phyloP scores from a whole-genome alignment of 2,888 invertebrate genomes.

The Dascillus cervinus region DNA sequence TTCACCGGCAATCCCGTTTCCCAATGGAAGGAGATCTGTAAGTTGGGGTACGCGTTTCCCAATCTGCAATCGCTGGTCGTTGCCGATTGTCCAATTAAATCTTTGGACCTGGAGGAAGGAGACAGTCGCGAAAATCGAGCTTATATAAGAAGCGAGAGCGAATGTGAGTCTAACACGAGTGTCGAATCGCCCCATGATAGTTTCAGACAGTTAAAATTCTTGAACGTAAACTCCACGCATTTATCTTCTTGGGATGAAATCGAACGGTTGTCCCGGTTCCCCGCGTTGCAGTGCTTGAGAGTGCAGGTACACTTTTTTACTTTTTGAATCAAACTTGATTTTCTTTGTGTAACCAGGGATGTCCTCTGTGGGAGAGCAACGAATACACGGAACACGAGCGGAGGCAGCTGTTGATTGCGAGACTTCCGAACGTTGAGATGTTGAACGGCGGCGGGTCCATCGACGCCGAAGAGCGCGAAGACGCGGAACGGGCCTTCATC shows the following conservation, averaged over 20 bases:
- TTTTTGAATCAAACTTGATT: slow-evolving; percentile 2
- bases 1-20: slow-evolving; percentile 84
- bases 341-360: slow-evolving; percentile 47
- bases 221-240: slow-evolving; percentile 79
- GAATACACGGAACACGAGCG: slow-evolving; percentile 86
- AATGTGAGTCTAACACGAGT: slow-evolving; percentile 46
- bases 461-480: slow-evolving; percentile 76
- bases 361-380: slow-evolving; percentile 67
- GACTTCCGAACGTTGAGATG: slow-evolving; percentile 76
- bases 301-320: slow-evolving; percentile 54
- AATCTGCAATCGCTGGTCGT: slow-evolving; percentile 76
- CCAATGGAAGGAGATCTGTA: slow-evolving; percentile 75
- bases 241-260: slow-evolving; percentile 84
- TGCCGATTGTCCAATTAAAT: slow-evolving; percentile 74
- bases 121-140: slow-evolving; percentile 23
- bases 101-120: slow-evolving; percentile 37
- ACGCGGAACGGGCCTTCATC: slow-evolving; percentile 89
- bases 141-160: slow-evolving; percentile 49
- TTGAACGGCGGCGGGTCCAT: slow-evolving; percentile 87
- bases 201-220: slow-evolving; percentile 62
- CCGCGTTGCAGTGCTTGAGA: slow-evolving; percentile 72
- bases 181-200: slow-evolving; percentile 54
- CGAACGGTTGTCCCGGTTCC: slow-evolving; percentile 77
- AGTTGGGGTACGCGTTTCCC: slow-evolving; percentile 80
- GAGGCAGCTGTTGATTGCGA: slow-evolving; percentile 77